These are phyloP conservation scores for Geopemphigus sp. DNA, from an alignment of 1,140 invertebrate species.

Conservation along the genomic window DNA sequence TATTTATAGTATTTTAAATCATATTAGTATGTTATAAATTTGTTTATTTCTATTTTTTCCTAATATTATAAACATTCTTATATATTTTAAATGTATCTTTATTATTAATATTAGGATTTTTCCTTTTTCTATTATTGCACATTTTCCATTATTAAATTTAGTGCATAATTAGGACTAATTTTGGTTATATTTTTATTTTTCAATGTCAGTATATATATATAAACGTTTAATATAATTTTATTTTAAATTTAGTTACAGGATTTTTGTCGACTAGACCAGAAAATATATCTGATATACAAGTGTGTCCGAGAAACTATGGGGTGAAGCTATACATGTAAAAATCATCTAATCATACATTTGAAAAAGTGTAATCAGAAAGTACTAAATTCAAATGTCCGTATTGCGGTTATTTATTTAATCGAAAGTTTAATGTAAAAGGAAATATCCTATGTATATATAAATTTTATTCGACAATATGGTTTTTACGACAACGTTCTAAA, in stretches of 20 bases:
- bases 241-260: neutral
- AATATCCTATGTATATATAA: conserved; percentile 52
- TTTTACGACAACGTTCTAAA: too few species aligned
- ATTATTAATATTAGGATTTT: too few species aligned
- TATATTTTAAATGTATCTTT: too few species aligned
- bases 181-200: neutral
- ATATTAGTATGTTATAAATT: too few species aligned
- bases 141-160: too few species aligned
- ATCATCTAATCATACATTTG: conserved; percentile 51
- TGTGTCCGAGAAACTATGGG: conserved; percentile 55
- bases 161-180: too few species aligned
- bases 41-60: too few species aligned
- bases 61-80: too few species aligned
- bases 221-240: neutral
- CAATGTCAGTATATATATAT: neutral
- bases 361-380: conserved; percentile 56
- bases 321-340: conserved; percentile 57
- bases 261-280: neutral
- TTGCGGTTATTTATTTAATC: conserved; percentile 16
- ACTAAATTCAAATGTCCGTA: conserved; percentile 64
- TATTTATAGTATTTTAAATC: too few species aligned
- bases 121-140: too few species aligned
- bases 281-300: neutral
- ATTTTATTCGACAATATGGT: neutral
- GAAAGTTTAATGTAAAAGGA: conserved; percentile 51